Conservation (phyloP, 1,140 invertebrate species). For the Linepithema humile region DNA sequence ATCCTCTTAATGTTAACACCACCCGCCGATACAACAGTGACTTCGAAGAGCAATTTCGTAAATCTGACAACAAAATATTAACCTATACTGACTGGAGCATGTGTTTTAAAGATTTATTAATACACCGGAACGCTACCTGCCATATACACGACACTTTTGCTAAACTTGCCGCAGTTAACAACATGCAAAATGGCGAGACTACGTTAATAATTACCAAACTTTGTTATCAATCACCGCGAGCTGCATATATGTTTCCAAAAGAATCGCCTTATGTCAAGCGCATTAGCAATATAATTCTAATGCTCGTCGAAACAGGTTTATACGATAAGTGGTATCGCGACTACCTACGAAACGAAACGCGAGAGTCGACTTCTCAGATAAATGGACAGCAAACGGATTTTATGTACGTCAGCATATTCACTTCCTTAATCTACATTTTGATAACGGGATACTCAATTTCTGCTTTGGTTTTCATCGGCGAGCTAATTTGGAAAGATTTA, state of each 20-base stretch:
- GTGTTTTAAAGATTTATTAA: not conserved
- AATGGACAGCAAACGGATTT: not conserved
- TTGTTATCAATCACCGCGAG: not conserved
- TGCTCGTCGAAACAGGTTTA: not conserved
- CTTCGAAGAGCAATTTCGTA: not conserved
- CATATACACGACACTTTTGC: not conserved
- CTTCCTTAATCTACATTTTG: not conserved
- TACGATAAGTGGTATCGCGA: not conserved
- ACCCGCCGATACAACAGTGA: not conserved
- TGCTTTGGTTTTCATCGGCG: conserved; percentile 55
- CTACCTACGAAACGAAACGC: not conserved
- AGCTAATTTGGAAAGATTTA: conserved; percentile 70
- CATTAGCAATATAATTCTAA: not conserved
- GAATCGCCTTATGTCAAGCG: conserved; percentile 11
- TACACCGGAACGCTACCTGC: not conserved
- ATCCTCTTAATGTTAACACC: not conserved
- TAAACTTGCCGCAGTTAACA: not conserved
- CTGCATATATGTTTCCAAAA: not conserved
- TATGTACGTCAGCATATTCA: not conserved
- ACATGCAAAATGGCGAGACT: not conserved
- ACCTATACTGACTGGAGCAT: not conserved
- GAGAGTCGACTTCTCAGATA: not conserved
- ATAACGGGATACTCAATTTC: conserved; percentile 24
- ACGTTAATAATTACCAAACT: not conserved
- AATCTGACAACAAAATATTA: not conserved